These are phyloP conservation scores for Antechinus flavipes DNA, from an alignment of 2,113 vertebrate genomes.

Conservation along the genomic window DNA sequence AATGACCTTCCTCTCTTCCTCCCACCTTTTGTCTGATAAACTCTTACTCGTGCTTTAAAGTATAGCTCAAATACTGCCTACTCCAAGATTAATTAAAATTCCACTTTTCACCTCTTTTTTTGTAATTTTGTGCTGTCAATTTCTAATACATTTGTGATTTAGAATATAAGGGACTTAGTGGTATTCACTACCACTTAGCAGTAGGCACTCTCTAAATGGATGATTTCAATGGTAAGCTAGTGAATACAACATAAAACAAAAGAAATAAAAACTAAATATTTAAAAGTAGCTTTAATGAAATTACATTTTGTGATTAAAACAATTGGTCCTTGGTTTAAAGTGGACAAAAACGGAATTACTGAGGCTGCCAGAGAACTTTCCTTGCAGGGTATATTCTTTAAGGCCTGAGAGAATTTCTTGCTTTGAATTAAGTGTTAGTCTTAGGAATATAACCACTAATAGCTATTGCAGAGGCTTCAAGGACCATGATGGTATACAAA, in stretches of 20 bases:
- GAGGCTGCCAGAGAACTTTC: not conserved
- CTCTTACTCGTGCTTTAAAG: not conserved
- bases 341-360: not conserved
- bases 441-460: not conserved
- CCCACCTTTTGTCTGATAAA: not conserved
- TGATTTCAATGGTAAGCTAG: not conserved
- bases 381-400: not conserved
- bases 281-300: not conserved
- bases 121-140: not conserved
- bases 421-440: not conserved
- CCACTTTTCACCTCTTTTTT: not conserved
- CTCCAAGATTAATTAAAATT: not conserved
- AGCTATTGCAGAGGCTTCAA: not conserved
- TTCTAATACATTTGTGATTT: not conserved
- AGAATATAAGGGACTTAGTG: not conserved
- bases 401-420: not conserved
- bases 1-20: not conserved
- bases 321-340: not conserved
- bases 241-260: not conserved
- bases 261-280: not conserved
- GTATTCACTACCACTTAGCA: not conserved
- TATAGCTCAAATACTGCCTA: not conserved
- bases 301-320: not conserved
- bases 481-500: not conserved
- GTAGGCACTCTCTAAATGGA: not conserved